Conservation (phyloP, 2,888 invertebrate species). For the Dugesia japonica region DNA sequence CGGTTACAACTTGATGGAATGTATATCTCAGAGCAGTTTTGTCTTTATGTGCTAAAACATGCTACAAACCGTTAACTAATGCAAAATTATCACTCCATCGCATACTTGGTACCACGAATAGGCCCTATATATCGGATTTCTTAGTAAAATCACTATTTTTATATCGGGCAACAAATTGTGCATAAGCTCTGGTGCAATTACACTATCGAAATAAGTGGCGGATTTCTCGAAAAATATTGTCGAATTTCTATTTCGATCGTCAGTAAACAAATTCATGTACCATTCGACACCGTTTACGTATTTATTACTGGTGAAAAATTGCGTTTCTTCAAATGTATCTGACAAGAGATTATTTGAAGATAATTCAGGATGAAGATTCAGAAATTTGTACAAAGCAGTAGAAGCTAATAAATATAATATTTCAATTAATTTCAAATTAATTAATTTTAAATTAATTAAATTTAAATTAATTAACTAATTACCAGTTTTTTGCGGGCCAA, state of each 20-base stretch:
- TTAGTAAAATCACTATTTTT: constrained; percentile 58
- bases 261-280: constrained; percentile 52
- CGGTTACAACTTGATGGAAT: constrained; percentile 64
- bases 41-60: constrained; percentile 78
- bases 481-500: constrained; percentile 97
- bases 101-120: constrained; percentile 81
- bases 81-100: not conserved
- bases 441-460: no score
- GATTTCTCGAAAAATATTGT: constrained; percentile 75
- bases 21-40: constrained; percentile 73
- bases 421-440: no score
- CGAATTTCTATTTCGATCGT: not conserved
- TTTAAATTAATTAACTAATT: no score
- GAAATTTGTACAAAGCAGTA: constrained; percentile 84
- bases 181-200: constrained; percentile 70
- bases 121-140: constrained; percentile 54
- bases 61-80: constrained; percentile 49
- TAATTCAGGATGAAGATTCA: constrained; percentile 80
- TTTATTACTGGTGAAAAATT: constrained; percentile 94
- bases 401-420: constrained; percentile 61
- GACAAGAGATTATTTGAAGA: constrained; percentile 73
- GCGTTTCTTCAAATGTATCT: constrained; percentile 88
- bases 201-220: constrained; percentile 94
- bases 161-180: constrained; percentile 75
- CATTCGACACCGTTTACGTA: constrained; percentile 87